Evolutionary conservation across 2,113 vertebrate species (phyloP).

Genomic region (Antechinus stuartii): DNA sequence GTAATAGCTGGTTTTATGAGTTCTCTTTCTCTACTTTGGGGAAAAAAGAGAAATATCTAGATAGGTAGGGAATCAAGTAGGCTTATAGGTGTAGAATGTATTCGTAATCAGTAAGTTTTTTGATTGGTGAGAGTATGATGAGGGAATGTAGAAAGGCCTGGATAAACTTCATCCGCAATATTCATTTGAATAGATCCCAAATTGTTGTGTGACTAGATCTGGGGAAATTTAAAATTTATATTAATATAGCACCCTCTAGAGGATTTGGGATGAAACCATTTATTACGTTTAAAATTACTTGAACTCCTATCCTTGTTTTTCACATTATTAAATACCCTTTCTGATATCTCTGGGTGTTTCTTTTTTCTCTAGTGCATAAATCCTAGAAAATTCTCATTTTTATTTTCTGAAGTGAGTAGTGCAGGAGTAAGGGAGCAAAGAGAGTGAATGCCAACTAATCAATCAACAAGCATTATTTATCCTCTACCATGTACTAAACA

Average conservation of each 20-base stretch:
- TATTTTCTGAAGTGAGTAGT: not conserved
- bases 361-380: not conserved
- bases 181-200: not conserved
- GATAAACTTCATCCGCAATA: not conserved
- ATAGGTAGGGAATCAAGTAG: not conserved
- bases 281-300: not conserved
- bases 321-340: not conserved
- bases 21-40: not conserved
- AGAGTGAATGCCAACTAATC: no score
- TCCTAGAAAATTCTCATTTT: not conserved
- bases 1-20: not conserved
- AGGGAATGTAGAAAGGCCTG: not conserved
- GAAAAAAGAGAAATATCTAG: not conserved
- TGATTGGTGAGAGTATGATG: not conserved
- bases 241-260: not conserved
- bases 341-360: not conserved
- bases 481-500: not conserved
- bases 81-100: not conserved
- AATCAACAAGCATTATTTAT: not conserved
- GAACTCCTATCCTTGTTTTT: not conserved
- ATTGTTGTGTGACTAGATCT: not conserved
- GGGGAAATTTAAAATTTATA: not conserved
- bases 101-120: not conserved
- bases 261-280: not conserved
- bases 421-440: not conserved